Conservation (phyloP, 35 echinoderm and acorn worm species). For the Patiria miniata region DNA sequence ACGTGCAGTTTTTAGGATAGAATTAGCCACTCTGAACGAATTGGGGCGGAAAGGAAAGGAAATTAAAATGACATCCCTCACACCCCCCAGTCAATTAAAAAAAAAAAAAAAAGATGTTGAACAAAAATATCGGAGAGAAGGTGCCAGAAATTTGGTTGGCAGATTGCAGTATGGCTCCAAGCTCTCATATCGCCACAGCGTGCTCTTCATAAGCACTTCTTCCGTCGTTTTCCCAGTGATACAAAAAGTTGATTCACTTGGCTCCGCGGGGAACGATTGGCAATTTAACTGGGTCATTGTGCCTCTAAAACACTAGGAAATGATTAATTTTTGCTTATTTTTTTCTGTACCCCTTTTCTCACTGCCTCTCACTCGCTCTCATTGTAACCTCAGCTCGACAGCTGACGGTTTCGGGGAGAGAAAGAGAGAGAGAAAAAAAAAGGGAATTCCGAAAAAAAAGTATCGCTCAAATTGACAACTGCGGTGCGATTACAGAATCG, state of each 20-base stretch:
- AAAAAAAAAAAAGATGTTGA: no score
- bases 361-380: neutral
- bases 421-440: no score
- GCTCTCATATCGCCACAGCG: neutral
- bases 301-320: slow-evolving; percentile 33
- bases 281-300: slow-evolving; percentile 21
- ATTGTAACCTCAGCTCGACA: slow-evolving; percentile 15
- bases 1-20: no score
- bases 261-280: slow-evolving; percentile 8
- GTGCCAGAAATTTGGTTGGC: no score
- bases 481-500: neutral
- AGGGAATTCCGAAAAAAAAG: neutral
- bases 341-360: neutral
- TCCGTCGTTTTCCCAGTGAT: neutral
- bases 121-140: no score
- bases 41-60: no score
- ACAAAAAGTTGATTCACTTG: neutral
- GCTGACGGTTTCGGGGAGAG: neutral
- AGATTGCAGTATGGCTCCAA: neutral
- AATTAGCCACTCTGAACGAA: no score
- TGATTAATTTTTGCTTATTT: slow-evolving; percentile 16
- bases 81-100: no score
- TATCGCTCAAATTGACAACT: neutral
- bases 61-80: no score
- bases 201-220: neutral